These are phyloP conservation scores for Listronotus bonariensis DNA, from an alignment of 1,140 invertebrate genomes.

Conservation along the genomic window DNA sequence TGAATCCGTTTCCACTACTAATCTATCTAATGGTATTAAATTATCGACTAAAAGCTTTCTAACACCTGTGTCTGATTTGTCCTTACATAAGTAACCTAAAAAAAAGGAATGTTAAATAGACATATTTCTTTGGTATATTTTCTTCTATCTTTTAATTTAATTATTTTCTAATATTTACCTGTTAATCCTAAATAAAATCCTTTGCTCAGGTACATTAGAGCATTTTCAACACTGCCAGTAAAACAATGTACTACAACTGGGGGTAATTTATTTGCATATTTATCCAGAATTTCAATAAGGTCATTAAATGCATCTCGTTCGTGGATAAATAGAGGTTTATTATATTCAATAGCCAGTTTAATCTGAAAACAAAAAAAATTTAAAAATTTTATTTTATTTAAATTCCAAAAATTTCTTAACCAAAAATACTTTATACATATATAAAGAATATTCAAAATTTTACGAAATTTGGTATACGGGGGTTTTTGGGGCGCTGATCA, in stretches of 20 bases:
- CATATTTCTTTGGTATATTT: too few species aligned
- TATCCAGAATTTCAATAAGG: conserved; percentile 66
- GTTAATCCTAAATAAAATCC: conserved; percentile 88
- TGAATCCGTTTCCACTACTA: conserved; percentile 90
- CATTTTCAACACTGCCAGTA: conserved; percentile 85
- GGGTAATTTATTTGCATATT: conserved; percentile 68
- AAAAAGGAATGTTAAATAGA: conserved; percentile 48
- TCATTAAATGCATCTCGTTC: conserved; percentile 89
- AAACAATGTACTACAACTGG: conserved; percentile 91
- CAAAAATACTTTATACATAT: too few species aligned
- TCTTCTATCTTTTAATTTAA: background rate
- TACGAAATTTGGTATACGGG: too few species aligned
- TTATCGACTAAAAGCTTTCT: conserved; percentile 80
- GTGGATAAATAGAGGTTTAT: conserved; percentile 89
- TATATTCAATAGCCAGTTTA: conserved; percentile 81
- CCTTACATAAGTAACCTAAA: conserved; percentile 88
- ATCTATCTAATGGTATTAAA: conserved; percentile 78
- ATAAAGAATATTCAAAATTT: too few species aligned
- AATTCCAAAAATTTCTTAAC: too few species aligned
- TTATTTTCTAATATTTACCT: conserved; percentile 57
- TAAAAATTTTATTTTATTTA: too few species aligned
- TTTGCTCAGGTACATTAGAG: conserved; percentile 81
- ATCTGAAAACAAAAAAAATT: conserved; percentile 62
- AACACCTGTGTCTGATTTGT: conserved; percentile 89
- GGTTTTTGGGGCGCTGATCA: too few species aligned